Evolutionary conservation across 2,113 vertebrate genomes (phyloP), one percentile per base, ranked within the genome.

Genomic region (Channa argus): DNA sequence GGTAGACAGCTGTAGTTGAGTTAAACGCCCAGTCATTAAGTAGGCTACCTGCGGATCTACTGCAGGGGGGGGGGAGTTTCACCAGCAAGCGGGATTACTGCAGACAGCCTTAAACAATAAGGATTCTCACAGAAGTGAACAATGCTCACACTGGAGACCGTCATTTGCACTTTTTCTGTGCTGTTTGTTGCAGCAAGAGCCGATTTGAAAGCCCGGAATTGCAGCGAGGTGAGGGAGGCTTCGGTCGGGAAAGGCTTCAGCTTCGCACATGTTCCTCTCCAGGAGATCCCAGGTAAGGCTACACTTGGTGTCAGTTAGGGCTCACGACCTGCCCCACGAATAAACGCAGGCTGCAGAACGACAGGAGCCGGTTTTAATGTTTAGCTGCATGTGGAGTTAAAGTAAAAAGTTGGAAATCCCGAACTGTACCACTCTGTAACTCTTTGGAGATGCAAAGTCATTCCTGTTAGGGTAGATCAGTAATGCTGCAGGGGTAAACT

Each of bases 221-320:
- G 97, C 94, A 91, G 94, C 69, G 95, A 95, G 90, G 96, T 97
- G 92, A 93, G 94, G 79, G 95, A 96, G 82, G 96, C 96, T 63
- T 97, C 95, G 71, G 67, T 85, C 15, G 94, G 90, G 61, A 96
- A 94, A 89, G 96, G 97, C 78, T 97, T 97, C 95, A 96, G 95
- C 93, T 91, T 97, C 88, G 81, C 88, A 86, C 94, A 94, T 86
- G 93, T 96, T 72, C 96, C 97, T 71, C 95, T 93, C 44, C 96
- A 96, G 91, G 95, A 97, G 91, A 96, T 96, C 86, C 92, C 97
- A 96, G 97, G 97, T 98, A 96, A 94, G 94, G 53, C n/a, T 66
- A 34, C 36, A 63, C 75, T 7, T 4, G 53, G 47, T 45, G 63
- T 50, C 7, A 54, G 39, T 56, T 1, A 33, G 46, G 38, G 4